Conservation (phyloP, 2,888 invertebrate species). For the Chymomyza procnemis region DNA sequence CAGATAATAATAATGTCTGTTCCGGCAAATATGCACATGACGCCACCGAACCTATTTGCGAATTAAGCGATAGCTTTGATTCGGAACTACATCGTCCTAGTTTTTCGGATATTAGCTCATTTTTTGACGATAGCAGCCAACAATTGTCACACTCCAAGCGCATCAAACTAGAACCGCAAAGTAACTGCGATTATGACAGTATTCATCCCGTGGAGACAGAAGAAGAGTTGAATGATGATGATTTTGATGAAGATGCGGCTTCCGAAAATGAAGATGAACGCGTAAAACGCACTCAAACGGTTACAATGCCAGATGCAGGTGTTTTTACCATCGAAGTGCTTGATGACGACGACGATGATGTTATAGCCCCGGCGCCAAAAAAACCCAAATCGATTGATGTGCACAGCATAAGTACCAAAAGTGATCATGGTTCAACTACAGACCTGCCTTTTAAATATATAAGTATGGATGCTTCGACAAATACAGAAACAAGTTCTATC, state of each 20-base stretch:
- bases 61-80: conserved; percentile 61
- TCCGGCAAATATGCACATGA: conserved; percentile 46
- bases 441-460: conserved; percentile 52
- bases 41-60: conserved; percentile 55
- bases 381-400: conserved; percentile 19
- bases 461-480: conserved; percentile 56
- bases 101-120: conserved; percentile 67
- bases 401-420: conserved; percentile 34
- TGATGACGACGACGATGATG: conserved; percentile 67
- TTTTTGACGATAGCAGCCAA: conserved; percentile 60
- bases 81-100: conserved; percentile 66
- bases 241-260: conserved; percentile 64
- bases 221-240: conserved; percentile 60
- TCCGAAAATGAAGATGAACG: conserved; percentile 54
- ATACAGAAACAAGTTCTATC: conserved; percentile 41
- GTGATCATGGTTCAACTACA: conserved; percentile 32
- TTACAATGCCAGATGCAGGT: conserved; percentile 37
- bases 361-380: conserved; percentile 26
- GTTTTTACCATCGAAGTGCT: conserved; percentile 66
- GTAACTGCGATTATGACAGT: conserved; percentile 32
- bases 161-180: conserved; percentile 52
- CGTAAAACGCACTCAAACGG: conserved; percentile 18
- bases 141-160: conserved; percentile 32
- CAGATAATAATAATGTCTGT: conserved; percentile 52
- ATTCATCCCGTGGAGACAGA: conserved; percentile 21